phyloP scores from a whole-genome alignment of 2,797 vertebrate species.

The Spea hammondii region DNA sequence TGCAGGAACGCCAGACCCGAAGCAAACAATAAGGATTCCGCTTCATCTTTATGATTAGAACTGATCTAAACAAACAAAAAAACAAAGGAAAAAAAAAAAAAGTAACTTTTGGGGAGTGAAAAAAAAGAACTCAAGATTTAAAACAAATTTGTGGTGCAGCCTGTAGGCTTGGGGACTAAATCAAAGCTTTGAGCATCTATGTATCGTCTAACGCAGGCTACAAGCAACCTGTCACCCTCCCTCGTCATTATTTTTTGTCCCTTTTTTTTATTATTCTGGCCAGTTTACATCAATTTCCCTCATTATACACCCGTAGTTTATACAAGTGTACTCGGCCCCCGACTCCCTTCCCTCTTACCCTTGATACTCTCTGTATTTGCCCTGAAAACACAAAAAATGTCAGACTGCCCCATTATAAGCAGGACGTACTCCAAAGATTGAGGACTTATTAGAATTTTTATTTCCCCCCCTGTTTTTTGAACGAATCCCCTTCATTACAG shows the following conservation, averaged over 20 bases:
- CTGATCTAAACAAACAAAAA: conserved; percentile 63
- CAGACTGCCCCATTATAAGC: conserved; percentile 18
- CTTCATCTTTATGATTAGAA: conserved; percentile 75
- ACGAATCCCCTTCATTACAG: not conserved
- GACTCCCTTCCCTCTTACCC: not conserved
- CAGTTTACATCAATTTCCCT: conserved; percentile 28
- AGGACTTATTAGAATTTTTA: no score
- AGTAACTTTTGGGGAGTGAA: conserved; percentile 64
- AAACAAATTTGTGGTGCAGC: conserved; percentile 68
- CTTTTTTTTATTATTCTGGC: conserved; percentile 1
- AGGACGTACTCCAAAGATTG: conserved; percentile 22
- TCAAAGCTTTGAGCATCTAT: conserved; percentile 76
- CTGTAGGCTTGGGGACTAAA: conserved; percentile 72
- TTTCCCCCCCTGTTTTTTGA: not conserved
- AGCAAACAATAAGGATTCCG: conserved; percentile 85
- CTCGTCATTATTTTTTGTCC: conserved; percentile 13
- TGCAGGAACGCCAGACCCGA: conserved; percentile 89
- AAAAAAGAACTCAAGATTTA: conserved; percentile 24
- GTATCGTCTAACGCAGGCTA: conserved; percentile 80
- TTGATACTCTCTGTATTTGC: conserved; percentile 14
- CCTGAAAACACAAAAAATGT: conserved; percentile 14
- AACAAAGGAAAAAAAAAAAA: conserved; percentile 1
- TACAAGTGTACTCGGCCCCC: conserved; percentile 24
- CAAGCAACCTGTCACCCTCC: conserved; percentile 57
- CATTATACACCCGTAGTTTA: conserved; percentile 39